Evolutionary conservation across 2,113 vertebrate species (phyloP).

Genomic region (Cygnus atratus): DNA sequence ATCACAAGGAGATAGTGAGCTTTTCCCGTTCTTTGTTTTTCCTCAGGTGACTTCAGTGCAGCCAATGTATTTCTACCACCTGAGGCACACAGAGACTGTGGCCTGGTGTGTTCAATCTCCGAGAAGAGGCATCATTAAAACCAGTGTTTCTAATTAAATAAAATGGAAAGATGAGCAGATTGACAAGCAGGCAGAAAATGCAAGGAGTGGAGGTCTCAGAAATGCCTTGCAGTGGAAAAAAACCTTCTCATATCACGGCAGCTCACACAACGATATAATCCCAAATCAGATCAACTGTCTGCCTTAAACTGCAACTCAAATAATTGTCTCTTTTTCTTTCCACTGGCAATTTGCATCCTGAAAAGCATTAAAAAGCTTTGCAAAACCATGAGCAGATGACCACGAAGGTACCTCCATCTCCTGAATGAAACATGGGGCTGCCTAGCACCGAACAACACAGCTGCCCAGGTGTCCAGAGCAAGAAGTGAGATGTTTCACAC

Average conservation of each 20-base stretch:
- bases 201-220: not conserved
- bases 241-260: not conserved
- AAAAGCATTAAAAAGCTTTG: not conserved
- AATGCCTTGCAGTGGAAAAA: not conserved
- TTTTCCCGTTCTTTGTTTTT: not conserved
- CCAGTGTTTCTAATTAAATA: not conserved
- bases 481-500: not conserved
- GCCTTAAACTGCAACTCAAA: not conserved
- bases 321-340: not conserved
- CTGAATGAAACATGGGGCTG: fast-evolving
- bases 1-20: not conserved
- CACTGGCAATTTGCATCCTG: not conserved
- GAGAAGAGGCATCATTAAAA: not conserved
- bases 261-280: not conserved
- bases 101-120: not conserved
- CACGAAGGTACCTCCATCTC: fast-evolving
- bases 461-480: not conserved
- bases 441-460: not conserved
- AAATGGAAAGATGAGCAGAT: not conserved
- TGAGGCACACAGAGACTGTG: not conserved
- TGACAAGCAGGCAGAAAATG: not conserved
- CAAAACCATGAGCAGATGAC: not conserved
- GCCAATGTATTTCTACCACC: not conserved
- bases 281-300: not conserved
- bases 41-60: not conserved